Conservation (phyloP, 2,113 vertebrate species). For the Phyllostomus discolor region DNA sequence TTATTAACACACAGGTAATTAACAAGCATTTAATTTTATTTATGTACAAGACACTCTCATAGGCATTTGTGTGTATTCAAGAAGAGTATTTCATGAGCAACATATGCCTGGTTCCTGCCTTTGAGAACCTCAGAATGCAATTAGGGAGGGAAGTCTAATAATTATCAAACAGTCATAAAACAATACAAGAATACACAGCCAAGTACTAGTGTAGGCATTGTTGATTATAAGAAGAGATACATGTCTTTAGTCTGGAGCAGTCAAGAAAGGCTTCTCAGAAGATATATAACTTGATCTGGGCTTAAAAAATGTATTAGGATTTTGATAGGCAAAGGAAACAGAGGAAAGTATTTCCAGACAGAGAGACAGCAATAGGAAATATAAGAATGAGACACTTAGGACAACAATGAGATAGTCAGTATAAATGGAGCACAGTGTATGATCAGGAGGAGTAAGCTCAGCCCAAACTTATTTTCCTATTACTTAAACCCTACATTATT, state of each 20-base stretch:
- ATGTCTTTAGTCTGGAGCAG: neutral
- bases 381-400: neutral
- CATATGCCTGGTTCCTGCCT: neutral
- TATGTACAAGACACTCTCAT: neutral
- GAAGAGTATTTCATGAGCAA: neutral
- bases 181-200: neutral
- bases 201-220: neutral
- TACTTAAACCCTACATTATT: neutral
- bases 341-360: neutral
- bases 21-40: neutral
- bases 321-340: slow-evolving; percentile 30
- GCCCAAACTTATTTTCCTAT: neutral
- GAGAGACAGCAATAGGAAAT: neutral
- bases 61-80: neutral
- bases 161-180: neutral
- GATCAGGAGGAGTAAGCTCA: neutral
- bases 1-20: neutral
- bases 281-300: neutral
- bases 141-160: neutral
- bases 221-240: neutral
- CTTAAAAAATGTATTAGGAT: neutral
- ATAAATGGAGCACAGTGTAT: neutral
- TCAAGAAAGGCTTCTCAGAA: neutral
- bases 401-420: neutral
- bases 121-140: neutral